Evolutionary conservation across 2,797 vertebrate genomes (phyloP).

Genomic region (Glyptemys insculpta): DNA sequence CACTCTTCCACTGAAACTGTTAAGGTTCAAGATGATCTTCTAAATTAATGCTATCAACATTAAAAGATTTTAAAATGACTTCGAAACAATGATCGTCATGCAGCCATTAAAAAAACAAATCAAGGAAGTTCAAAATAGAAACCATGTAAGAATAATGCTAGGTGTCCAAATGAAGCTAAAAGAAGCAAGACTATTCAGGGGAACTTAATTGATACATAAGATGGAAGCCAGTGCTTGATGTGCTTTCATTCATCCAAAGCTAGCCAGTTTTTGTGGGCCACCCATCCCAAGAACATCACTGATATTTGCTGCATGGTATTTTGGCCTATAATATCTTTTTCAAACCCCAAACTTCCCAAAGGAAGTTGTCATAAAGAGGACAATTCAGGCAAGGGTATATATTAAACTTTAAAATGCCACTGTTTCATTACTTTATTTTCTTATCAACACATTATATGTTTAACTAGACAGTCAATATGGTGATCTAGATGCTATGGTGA

Average conservation of each 20-base stretch:
- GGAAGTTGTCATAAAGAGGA: not conserved
- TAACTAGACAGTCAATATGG: not conserved
- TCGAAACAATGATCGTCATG: not conserved
- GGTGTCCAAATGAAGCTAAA: not conserved
- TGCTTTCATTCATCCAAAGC: not conserved
- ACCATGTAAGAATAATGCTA: not conserved
- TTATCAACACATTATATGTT: not conserved
- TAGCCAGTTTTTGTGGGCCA: not conserved
- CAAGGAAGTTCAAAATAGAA: not conserved
- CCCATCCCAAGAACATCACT: not conserved
- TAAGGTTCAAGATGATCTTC: not conserved
- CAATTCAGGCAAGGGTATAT: not conserved
- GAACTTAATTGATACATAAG: not conserved
- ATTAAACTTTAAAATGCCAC: not conserved
- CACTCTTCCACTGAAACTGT: not conserved
- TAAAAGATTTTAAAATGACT: not conserved
- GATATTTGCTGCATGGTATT: not conserved
- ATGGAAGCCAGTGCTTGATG: not conserved
- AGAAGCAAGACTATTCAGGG: not conserved
- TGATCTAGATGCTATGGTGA: not conserved
- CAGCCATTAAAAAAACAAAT: not conserved
- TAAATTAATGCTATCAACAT: not conserved
- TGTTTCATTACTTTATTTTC: not conserved
- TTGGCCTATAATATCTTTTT: not conserved
- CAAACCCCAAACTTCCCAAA: not conserved